Percentiles rank a stretch among this genome's conserved stretches.
phyloP scores from a whole-genome alignment of 2,888 invertebrate genomes.

The Coleophora flavipennella region DNA sequence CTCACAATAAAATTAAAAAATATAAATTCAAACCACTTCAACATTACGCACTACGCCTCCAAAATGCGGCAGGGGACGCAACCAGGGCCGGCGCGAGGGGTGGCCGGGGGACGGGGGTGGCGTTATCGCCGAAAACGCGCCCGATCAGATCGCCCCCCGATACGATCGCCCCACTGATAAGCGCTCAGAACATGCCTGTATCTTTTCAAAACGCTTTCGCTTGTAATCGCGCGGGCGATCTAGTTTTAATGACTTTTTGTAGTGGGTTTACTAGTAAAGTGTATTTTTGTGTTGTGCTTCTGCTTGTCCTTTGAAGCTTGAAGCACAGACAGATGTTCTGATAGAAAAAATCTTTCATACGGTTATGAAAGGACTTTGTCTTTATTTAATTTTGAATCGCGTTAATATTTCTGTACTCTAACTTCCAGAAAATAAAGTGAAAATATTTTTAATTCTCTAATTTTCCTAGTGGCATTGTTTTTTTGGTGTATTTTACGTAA shows the following conservation, averaged over 20 bases:
- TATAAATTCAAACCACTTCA: constrained; percentile 4
- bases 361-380: too few relatives aligned
- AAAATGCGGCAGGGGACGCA: constrained; percentile 9
- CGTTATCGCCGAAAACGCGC: constrained; percentile 49
- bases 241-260: constrained; percentile 42
- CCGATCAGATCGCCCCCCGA: constrained; percentile 30
- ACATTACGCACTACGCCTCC: constrained; percentile 22
- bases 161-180: constrained; percentile 25
- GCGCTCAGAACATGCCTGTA: constrained; percentile 39
- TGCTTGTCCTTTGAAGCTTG: too few relatives aligned
- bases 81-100: constrained; percentile 14
- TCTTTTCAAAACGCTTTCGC: constrained; percentile 52
- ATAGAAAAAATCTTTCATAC: too few relatives aligned
- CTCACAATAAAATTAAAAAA: too few relatives aligned
- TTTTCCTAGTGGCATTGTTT: too few relatives aligned
- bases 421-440: too few relatives aligned
- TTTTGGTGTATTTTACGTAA: too few relatives aligned
- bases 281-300: too few relatives aligned
- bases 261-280: neutral
- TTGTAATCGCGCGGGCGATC: constrained; percentile 40
- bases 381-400: too few relatives aligned
- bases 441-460: too few relatives aligned
- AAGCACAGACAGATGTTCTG: too few relatives aligned
- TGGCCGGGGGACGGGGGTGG: constrained; percentile 21
- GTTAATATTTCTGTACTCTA: too few relatives aligned